Evolutionary conservation across 1,140 invertebrate species (phyloP), one percentile per base, ranked within the genome.

Genomic region (Formica exsecta): DNA sequence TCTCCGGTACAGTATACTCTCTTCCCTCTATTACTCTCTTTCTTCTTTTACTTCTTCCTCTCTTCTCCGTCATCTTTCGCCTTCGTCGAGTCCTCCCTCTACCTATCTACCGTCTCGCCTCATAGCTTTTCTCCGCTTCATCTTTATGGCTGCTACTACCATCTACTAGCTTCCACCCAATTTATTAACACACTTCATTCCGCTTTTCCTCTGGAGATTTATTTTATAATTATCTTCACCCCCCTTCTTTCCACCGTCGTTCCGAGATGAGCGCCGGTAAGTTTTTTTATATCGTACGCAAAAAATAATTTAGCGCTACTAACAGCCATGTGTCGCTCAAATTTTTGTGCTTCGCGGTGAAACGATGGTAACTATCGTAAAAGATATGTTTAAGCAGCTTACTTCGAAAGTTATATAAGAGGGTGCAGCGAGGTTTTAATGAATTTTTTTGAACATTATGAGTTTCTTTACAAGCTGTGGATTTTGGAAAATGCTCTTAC

Each of bases 161-260:
- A 80, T 68, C 79, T 54, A 83, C 79, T 44, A 68, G 61, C 54
- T 65, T 85, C 68, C 66, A 73, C 80, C 71, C 79, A 75, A 73
- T 84, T 84, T 84, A 86, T 73, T 65, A 75, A 85, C 75, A 29
- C 83, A 74, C 64, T 68, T 79, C 84, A 86, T 86, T 81, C 75
- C 84, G 59, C 59, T 85, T 77, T 85, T 74, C 73, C 61, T 77
- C 81, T 64, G 19, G 61, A 85, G 79, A 83, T 83, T 83, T 83
- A 83, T 83, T 83, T 83, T 83, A 83, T 83, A 83, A 83, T 83
- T 83, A 83, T 74, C 68, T 59, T 81, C 25, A 25, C 41, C 79
- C 38, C 54, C 25, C 4, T 73, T 44, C 9, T n/a, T 22, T 70
- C 16, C 25, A 0, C 5, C 79, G 25, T 61, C 54, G 38, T 48